A percentile compares a stretch with the other conserved stretches of the same genome.
Conservation (phyloP, 2,113 vertebrate genomes). For the Gnathonemus echidnorhynchus region DNA sequence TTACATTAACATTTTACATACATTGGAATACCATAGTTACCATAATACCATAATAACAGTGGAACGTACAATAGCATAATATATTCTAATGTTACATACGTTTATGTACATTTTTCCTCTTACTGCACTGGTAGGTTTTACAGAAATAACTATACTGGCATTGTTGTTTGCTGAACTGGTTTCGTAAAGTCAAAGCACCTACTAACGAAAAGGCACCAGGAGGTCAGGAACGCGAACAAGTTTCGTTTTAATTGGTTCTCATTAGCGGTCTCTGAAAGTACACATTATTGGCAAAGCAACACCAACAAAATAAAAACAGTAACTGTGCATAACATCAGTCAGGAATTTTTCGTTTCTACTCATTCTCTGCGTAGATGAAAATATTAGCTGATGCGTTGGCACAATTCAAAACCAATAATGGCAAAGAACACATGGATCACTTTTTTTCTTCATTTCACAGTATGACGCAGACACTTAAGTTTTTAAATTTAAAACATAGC, state of each 20-base stretch:
- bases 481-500: background rate
- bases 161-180: constrained; percentile 58
- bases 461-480: background rate
- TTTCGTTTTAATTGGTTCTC: background rate
- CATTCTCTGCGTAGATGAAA: background rate
- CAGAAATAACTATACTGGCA: constrained; percentile 40
- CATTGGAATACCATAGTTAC: constrained; percentile 19
- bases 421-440: background rate
- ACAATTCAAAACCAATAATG: background rate
- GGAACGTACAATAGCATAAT: constrained; percentile 26
- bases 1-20: constrained; percentile 52
- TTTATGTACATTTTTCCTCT: constrained; percentile 42
- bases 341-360: background rate
- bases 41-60: constrained; percentile 18
- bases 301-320: background rate
- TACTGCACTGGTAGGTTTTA: constrained; percentile 48
- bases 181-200: constrained; percentile 59
- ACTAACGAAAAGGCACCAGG: constrained; percentile 61
- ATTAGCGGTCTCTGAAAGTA: background rate
- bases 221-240: background rate
- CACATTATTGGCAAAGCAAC: background rate
- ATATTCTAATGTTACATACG: constrained; percentile 33
- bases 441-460: background rate
- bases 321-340: background rate
- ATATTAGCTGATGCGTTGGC: background rate